phyloP scores from a whole-genome alignment of 2,797 vertebrate species.

The Sebastes itinus region DNA sequence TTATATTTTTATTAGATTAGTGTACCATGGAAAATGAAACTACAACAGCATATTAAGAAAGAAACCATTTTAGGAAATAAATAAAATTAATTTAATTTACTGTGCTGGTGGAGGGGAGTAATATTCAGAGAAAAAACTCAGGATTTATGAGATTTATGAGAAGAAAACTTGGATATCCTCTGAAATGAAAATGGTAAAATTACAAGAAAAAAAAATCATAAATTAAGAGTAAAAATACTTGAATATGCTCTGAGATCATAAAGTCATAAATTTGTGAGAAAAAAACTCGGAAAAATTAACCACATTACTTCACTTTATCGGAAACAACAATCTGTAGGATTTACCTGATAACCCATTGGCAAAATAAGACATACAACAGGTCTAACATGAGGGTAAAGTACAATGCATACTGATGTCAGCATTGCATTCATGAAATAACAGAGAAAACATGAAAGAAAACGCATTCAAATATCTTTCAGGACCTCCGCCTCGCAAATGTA shows the following conservation, averaged over 20 bases:
- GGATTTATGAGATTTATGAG: background rate
- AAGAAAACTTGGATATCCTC: background rate
- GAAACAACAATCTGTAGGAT: background rate
- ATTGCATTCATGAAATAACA: background rate
- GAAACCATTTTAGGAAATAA: background rate
- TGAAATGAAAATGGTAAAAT: no score
- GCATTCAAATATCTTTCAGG: background rate
- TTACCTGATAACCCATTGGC: background rate
- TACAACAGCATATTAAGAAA: background rate
- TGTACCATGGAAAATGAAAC: background rate
- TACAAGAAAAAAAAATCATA: background rate
- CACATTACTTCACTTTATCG: background rate
- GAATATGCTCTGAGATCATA: background rate
- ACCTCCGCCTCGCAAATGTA: background rate
- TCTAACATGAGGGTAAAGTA: background rate
- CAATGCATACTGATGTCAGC: background rate
- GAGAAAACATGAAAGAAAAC: background rate
- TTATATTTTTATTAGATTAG: background rate
- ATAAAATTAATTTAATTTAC: background rate
- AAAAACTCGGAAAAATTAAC: background rate
- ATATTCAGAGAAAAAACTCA: background rate
- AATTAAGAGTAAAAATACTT: background rate
- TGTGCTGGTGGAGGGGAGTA: background rate
- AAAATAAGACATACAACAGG: fast-evolving
- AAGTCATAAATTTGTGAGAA: background rate